Conservation (phyloP, 2,113 vertebrate genomes). For the Hiodon alosoides region DNA sequence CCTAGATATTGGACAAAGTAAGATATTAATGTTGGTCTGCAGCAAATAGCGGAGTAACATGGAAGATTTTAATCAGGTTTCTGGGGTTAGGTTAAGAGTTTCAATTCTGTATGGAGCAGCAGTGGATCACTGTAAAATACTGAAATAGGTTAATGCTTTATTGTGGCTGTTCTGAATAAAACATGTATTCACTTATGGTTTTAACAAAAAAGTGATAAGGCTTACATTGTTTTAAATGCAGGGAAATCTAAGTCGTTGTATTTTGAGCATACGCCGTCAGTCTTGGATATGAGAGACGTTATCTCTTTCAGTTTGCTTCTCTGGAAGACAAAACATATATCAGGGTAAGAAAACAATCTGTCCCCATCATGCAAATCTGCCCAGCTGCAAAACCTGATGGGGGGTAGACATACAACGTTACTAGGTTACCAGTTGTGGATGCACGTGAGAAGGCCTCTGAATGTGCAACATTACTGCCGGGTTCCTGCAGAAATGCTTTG, state of each 20-base stretch:
- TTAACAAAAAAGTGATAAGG: background rate
- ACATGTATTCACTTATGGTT: background rate
- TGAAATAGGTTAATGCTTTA: background rate
- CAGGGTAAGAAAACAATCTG: background rate
- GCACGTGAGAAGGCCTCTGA: background rate
- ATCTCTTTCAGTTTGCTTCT: slow-evolving; percentile 22
- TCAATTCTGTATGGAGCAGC: too few species aligned
- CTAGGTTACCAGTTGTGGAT: too few species aligned
- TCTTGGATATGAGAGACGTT: slow-evolving; percentile 13
- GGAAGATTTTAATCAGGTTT: background rate
- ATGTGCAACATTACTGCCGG: background rate
- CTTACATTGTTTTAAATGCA: slow-evolving; percentile 29
- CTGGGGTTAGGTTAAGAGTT: too few species aligned
- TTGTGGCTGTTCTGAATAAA: too few species aligned
- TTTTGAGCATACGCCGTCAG: slow-evolving; percentile 22
- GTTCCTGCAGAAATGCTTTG: background rate
- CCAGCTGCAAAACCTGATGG: too few species aligned
- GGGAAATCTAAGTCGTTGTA: slow-evolving; percentile 28
- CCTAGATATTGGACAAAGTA: background rate
- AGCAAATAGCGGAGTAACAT: background rate
- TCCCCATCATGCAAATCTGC: background rate
- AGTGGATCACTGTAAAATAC: too few species aligned
- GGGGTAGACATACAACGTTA: too few species aligned
- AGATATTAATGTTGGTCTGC: background rate
- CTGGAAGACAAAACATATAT: slow-evolving; percentile 16